Evolutionary conservation across 2,113 vertebrate species (phyloP).

Genomic region (Seriola quinqueradiata): DNA sequence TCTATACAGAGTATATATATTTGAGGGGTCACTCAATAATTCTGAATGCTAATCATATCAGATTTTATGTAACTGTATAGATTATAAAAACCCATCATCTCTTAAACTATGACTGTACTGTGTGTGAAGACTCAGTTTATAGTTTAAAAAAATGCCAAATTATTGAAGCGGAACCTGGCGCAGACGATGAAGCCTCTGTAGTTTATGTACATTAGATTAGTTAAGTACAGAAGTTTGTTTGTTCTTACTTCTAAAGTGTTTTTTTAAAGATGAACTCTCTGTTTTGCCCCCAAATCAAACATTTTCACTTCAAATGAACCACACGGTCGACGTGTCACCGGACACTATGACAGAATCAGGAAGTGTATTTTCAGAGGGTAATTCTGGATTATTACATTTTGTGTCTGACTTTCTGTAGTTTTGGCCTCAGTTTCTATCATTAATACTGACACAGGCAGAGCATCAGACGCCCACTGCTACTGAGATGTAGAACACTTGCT

Average conservation of each 20-base stretch:
- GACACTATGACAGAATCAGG: not conserved
- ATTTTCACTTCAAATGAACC: not conserved
- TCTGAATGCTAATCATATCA: conserved; percentile 24
- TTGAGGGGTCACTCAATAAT: conserved; percentile 44
- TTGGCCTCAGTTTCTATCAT: not conserved
- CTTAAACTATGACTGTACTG: conserved; percentile 27
- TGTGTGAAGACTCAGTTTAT: conserved; percentile 19
- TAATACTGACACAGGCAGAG: too few relatives aligned
- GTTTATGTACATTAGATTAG: conserved; percentile 21
- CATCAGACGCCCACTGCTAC: not conserved
- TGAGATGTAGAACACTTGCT: not conserved
- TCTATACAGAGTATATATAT: conserved; percentile 66
- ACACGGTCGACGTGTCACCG: too few relatives aligned
- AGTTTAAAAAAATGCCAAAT: conserved; percentile 44
- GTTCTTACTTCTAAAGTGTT: not conserved
- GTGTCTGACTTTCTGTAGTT: not conserved
- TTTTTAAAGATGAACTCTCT: not conserved
- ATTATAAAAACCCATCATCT: conserved; percentile 20
- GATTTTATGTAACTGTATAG: conserved; percentile 35
- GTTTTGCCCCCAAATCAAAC: not conserved
- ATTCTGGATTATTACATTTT: conserved; percentile 1
- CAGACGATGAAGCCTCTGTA: conserved; percentile 9
- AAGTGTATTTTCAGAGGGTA: not conserved
- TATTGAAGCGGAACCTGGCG: not conserved
- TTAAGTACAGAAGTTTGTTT: not conserved